Evolutionary conservation across 2,888 invertebrate species (phyloP).

Genomic region (Macroteleia sp.): DNA sequence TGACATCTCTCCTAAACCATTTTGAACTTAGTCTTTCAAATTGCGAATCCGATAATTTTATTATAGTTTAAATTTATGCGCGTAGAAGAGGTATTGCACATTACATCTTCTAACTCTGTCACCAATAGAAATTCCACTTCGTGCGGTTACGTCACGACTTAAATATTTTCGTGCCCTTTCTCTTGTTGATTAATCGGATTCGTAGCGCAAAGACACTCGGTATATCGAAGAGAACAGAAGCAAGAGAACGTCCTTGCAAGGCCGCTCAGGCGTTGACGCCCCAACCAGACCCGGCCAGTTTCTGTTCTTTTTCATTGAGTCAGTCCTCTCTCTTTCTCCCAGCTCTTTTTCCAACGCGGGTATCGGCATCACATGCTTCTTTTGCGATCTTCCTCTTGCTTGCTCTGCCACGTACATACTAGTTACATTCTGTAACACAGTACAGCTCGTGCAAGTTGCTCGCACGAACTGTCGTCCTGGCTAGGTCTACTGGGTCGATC

Average conservation of each 20-base stretch:
- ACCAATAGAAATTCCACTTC: too few relatives aligned
- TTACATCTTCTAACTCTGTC: too few relatives aligned
- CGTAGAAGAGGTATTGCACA: too few relatives aligned
- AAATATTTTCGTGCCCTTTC: constrained; percentile 28
- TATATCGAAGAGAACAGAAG: constrained; percentile 47
- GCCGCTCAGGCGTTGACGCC: constrained; percentile 65
- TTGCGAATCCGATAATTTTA: too few relatives aligned
- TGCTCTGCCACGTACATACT: constrained; percentile 37
- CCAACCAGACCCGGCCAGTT: constrained; percentile 52
- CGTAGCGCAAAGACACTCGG: constrained; percentile 53
- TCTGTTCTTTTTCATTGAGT: constrained; percentile 19
- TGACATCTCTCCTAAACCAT: too few relatives aligned
- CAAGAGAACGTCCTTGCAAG: constrained; percentile 66
- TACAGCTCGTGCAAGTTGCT: constrained; percentile 25
- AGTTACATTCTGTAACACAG: constrained; percentile 46
- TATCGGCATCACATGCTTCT: constrained; percentile 25
- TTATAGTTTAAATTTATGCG: too few relatives aligned
- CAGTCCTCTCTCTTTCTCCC: constrained; percentile 10
- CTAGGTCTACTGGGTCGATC: constrained; percentile 26
- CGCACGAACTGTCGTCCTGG: constrained; percentile 32
- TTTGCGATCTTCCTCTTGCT: constrained; percentile 34
- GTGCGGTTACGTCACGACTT: constrained; percentile 12
- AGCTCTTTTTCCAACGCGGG: constrained; percentile 25
- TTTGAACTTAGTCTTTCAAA: too few relatives aligned
- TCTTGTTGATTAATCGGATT: constrained; percentile 39